These are phyloP conservation scores for Metopia argyrocephala DNA, from an alignment of 2,888 invertebrate genomes.

Conservation along the genomic window DNA sequence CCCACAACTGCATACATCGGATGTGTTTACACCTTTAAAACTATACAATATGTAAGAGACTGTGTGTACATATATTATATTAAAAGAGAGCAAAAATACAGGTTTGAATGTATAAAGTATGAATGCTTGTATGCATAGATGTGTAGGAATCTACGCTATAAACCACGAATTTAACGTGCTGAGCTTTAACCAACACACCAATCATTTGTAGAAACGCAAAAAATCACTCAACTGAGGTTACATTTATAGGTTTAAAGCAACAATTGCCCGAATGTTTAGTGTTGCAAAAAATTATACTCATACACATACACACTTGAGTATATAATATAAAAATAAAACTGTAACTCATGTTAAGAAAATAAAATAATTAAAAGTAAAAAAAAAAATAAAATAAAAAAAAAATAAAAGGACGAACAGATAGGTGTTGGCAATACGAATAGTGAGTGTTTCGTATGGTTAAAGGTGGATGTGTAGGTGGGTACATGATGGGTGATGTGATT, in stretches of 20 bases:
- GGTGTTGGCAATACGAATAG: not conserved
- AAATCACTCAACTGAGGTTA: slow-evolving; percentile 58
- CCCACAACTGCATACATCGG: not conserved
- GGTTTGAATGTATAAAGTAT: no score
- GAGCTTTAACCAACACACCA: slow-evolving; percentile 30
- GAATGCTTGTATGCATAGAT: not conserved
- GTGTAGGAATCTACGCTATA: slow-evolving; percentile 15
- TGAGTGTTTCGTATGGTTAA: slow-evolving; percentile 3
- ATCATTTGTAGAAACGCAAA: slow-evolving; percentile 18
- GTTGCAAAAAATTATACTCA: not conserved
- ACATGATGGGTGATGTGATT: not conserved
- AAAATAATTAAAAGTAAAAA: not conserved
- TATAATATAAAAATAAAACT: not conserved
- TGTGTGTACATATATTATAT: not conserved
- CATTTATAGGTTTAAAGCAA: slow-evolving; percentile 36
- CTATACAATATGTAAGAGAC: not conserved
- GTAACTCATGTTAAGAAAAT: not conserved
- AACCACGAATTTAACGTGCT: slow-evolving; percentile 48
- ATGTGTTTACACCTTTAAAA: slow-evolving; percentile 15
- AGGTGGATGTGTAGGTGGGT: not conserved
- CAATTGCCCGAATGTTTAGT: slow-evolving; percentile 30
- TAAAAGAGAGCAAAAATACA: no score
- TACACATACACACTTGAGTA: not conserved
- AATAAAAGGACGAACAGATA: slow-evolving; percentile 17
- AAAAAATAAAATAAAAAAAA: slow-evolving; percentile 17